phyloP scores from a whole-genome alignment of 2,888 invertebrate species.

The Furcula furcula region DNA sequence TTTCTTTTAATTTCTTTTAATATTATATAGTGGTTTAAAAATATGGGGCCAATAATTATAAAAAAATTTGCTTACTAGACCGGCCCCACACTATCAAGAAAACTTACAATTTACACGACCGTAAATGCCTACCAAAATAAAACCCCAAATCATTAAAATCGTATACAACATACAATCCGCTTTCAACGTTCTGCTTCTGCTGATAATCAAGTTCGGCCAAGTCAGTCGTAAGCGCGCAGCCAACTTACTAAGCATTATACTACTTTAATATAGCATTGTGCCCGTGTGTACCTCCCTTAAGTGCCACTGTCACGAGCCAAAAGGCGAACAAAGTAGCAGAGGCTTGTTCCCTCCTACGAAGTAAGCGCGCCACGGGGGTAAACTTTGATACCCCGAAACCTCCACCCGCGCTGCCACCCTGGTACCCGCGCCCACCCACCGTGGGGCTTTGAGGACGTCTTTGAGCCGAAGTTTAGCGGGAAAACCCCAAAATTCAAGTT shows the following conservation, averaged over 20 bases:
- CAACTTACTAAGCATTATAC: constrained; percentile 53
- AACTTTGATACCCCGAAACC: constrained; percentile 76
- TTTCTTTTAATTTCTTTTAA: no score
- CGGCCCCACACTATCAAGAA: background rate
- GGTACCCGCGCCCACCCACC: constrained; percentile 68
- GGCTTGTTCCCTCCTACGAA: constrained; percentile 59
- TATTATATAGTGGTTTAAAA: no score
- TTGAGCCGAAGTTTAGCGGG: constrained; percentile 75
- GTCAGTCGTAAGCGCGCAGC: constrained; percentile 30
- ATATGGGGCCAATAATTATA: no score
- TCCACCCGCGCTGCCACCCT: constrained; percentile 58
- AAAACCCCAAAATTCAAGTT: constrained; percentile 78
- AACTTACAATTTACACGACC: no score
- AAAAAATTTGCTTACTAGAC: background rate
- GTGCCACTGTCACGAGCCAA: constrained; percentile 78
- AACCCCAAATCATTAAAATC: constrained; percentile 8
- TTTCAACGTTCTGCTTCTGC: constrained; percentile 28
- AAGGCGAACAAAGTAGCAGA: constrained; percentile 76
- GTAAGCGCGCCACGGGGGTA: constrained; percentile 71
- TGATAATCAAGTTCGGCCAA: constrained; percentile 30
- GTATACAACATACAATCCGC: constrained; percentile 19
- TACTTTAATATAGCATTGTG: constrained; percentile 58
- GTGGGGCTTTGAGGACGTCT: constrained; percentile 77
- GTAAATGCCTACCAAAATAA: no score
- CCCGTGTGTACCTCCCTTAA: constrained; percentile 74